Base-by-base conservation (phyloP, 2,888 invertebrate species). In the Phengaris alcon region DNA sequence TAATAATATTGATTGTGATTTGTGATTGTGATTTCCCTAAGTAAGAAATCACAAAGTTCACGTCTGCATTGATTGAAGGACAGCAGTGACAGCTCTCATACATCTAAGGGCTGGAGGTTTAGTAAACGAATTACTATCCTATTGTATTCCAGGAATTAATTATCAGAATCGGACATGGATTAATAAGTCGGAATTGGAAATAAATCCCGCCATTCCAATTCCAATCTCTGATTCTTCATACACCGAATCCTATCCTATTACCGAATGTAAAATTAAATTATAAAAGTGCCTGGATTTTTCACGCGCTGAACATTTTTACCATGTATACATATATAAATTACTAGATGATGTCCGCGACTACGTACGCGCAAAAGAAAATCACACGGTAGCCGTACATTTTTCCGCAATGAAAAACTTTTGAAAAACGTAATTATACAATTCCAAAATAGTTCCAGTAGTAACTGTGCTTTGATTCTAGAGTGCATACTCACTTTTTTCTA, bases 81-180 rank as follows among this genome's bases (percentile, higher is more conserved):
- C 22, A 1, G 57, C 9, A 22, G 5, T 22, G 59, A 59, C 59
- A 59, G 59, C 59, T 22, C 22, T 59, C 59, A 22, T 59, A 10
- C 22, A 59, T 59, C 59, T 10, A 59, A 59, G 59, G 9, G 22
- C 15, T n/a, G 4, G 22, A 10, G 59, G 59, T 48, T 48, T 48
- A 4, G 48, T 48, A 48, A 59, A 22, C 59, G 22, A 59, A 59
- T 59, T 22, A 59, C 59, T 59, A 10, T 22, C 22, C 59, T 59
- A 59, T 59, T 22, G 59, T 59, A 59, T 59, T 59, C 10, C 59
- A 22, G 59, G 59, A 59, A 59, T 22, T 59, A 22, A 59, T 59
- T 10, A 59, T 22, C 59, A 22, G 59, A 8, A 59, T 59, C 4
- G 15, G 22, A 22, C 59, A 9, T 22, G 59, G 59, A 59, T 59